These are phyloP conservation scores for Piprites chloris DNA, from an alignment of 2,113 vertebrate species.

Conservation along the genomic window DNA sequence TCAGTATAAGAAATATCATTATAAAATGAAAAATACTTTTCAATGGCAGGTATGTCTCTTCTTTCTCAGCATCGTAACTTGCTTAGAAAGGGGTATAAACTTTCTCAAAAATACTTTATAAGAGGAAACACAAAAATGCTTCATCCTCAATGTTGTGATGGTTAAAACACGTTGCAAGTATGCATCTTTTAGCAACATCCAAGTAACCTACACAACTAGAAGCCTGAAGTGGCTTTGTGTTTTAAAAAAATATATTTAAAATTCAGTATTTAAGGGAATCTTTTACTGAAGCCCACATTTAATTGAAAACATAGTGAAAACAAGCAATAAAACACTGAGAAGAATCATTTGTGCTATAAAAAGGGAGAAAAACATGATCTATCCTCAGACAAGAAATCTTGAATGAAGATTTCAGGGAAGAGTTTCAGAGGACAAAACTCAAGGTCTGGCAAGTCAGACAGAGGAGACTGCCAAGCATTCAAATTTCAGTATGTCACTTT, in stretches of 20 bases:
- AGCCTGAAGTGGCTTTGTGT: neutral
- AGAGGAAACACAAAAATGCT: neutral
- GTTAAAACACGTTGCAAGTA: neutral
- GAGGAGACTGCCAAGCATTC: neutral
- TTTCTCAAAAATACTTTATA: neutral
- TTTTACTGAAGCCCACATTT: neutral
- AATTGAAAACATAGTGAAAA: slow-evolving; percentile 34
- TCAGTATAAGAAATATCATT: neutral
- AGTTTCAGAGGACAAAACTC: neutral
- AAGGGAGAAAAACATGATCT: neutral
- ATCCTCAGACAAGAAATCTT: neutral
- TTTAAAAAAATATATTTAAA: neutral
- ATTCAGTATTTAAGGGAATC: neutral
- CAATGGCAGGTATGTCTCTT: neutral
- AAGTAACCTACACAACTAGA: neutral
- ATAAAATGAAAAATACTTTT: neutral
- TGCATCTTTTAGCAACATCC: neutral
- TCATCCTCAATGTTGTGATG: neutral
- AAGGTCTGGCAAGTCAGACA: neutral
- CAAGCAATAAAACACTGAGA: neutral
- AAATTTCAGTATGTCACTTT: neutral
- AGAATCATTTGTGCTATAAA: neutral
- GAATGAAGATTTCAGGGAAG: neutral
- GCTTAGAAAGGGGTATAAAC: neutral
- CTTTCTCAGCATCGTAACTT: neutral